Evolutionary conservation across 2,113 vertebrate genomes (phyloP).

Genomic region (human): DNA sequence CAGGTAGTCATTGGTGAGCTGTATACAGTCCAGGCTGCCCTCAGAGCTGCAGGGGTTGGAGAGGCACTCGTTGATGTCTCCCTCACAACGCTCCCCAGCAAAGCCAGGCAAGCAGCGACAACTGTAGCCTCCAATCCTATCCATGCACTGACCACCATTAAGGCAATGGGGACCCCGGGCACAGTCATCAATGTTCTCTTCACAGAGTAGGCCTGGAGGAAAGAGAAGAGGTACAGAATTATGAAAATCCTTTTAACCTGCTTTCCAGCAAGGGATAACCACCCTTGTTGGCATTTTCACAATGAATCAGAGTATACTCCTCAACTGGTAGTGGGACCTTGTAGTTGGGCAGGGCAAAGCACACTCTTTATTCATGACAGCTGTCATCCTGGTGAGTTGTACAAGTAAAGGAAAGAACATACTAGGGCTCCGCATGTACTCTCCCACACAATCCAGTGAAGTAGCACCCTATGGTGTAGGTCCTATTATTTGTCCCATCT

Average conservation of each 20-base stretch:
- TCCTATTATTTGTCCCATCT: not conserved
- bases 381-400: not conserved
- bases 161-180: slow-evolving; percentile 87
- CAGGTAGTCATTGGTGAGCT: slow-evolving; percentile 90
- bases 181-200: slow-evolving; percentile 93
- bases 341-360: not conserved
- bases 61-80: slow-evolving; percentile 94
- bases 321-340: not conserved
- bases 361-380: not conserved
- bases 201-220: slow-evolving; percentile 89
- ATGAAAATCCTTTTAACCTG: not conserved
- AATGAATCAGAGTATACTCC: too few species aligned
- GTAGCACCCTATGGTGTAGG: rapidly evolving
- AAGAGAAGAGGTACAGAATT: not conserved
- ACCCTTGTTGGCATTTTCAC: not conserved
- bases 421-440: not conserved
- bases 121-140: slow-evolving; percentile 91
- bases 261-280: not conserved
- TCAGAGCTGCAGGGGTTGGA: slow-evolving; percentile 90
- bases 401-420: not conserved
- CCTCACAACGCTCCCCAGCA: slow-evolving; percentile 93
- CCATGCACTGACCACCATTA: slow-evolving; percentile 93
- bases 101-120: slow-evolving; percentile 92
- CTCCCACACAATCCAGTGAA: not conserved
- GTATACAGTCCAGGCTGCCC: slow-evolving; percentile 94